These are phyloP conservation scores for Gonioctena quinquepunctata DNA, from an alignment of 1,140 invertebrate species.

Conservation along the genomic window DNA sequence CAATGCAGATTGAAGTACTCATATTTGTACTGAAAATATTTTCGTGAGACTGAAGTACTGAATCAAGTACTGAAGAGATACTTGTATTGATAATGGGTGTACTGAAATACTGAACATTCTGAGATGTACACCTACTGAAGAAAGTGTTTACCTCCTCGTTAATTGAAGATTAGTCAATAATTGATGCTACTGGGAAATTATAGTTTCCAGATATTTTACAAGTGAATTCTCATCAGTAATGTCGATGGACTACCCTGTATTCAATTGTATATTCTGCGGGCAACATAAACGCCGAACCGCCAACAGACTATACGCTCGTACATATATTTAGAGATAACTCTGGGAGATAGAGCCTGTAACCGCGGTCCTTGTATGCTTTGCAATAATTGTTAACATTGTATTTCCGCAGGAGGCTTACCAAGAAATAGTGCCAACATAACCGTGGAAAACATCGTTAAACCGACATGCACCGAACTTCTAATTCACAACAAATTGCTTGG, in stretches of 20 bases:
- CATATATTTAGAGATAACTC: slow-evolving; percentile 2
- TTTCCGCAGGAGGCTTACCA: neutral
- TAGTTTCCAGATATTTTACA: too few species aligned
- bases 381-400: slow-evolving; percentile 13
- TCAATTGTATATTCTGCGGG: neutral
- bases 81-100: too few species aligned
- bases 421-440: neutral
- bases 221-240: too few species aligned
- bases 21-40: too few species aligned
- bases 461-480: neutral
- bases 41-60: too few species aligned
- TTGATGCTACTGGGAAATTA: too few species aligned
- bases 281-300: neutral
- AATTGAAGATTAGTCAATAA: too few species aligned
- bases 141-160: too few species aligned
- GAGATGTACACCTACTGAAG: too few species aligned
- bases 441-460: neutral
- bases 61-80: too few species aligned
- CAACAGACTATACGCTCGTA: neutral
- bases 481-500: neutral
- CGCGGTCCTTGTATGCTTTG: neutral
- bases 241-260: neutral
- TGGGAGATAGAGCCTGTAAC: neutral
- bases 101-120: too few species aligned
- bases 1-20: too few species aligned